Percentiles rank a stretch among this genome's conserved stretches.
phyloP scores from a whole-genome alignment of 1,140 invertebrate species.

The Dreissena polymorpha region DNA sequence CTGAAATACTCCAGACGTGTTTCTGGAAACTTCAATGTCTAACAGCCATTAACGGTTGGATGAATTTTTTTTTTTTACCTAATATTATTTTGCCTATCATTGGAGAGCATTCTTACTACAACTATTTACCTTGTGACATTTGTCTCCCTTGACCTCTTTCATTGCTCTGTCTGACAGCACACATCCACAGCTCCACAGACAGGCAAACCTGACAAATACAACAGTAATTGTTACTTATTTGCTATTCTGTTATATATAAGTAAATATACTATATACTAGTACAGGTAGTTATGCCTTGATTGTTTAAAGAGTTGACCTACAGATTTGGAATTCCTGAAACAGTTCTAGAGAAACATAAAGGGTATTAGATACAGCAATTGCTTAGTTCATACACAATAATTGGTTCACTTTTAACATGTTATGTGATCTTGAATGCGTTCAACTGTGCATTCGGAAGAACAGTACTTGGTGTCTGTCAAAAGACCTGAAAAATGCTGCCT shows the following conservation, averaged over 20 bases:
- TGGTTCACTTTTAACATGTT: too few species aligned
- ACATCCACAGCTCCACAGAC: constrained; percentile 97
- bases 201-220: constrained; percentile 89
- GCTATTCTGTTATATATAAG: neutral
- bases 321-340: neutral
- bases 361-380: too few species aligned
- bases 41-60: too few species aligned
- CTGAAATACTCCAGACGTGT: too few species aligned
- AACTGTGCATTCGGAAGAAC: too few species aligned
- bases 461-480: too few species aligned
- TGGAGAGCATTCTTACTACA: neutral
- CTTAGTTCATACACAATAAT: too few species aligned
- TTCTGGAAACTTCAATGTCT: too few species aligned
- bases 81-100: too few species aligned
- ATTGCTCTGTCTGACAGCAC: constrained; percentile 96
- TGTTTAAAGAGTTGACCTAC: neutral
- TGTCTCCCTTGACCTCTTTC: constrained; percentile 90
- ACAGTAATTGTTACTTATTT: neutral
- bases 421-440: too few species aligned
- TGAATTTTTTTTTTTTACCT: too few species aligned
- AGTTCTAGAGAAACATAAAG: neutral
- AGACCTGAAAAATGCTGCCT: too few species aligned
- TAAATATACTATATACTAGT: neutral
- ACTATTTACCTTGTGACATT: constrained; percentile 84
- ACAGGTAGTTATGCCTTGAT: neutral